Evolutionary conservation across 2,888 invertebrate genomes (phyloP).

Genomic region (Listrodromus nycthemerus): DNA sequence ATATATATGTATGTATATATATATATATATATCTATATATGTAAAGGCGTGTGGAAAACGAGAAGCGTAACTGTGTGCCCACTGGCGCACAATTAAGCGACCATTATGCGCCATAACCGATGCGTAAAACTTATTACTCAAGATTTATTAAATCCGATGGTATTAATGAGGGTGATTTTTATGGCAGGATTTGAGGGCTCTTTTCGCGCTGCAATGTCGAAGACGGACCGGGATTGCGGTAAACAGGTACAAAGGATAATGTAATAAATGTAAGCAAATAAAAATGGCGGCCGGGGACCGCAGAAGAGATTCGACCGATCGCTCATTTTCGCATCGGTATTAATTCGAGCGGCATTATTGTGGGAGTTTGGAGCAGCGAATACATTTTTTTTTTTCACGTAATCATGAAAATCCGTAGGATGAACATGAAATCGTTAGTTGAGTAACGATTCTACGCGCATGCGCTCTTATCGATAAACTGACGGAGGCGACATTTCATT

Average conservation of each 20-base stretch:
- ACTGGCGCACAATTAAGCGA: constrained; percentile 80
- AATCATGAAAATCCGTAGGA: not conserved
- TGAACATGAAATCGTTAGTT: not conserved
- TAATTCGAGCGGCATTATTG: not conserved
- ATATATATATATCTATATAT: constrained; percentile 1
- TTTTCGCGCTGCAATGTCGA: not conserved
- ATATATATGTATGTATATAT: constrained; percentile 26
- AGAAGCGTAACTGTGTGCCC: constrained; percentile 66
- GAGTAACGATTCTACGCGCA: not conserved
- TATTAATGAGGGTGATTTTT: constrained; percentile 79
- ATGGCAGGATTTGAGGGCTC: constrained; percentile 69
- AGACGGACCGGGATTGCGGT: not conserved
- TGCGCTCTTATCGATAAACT: constrained; percentile 19
- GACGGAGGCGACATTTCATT: constrained; percentile 57
- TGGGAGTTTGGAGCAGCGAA: not conserved
- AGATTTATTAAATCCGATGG: constrained; percentile 80
- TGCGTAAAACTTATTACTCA: constrained; percentile 80
- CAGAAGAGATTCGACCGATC: constrained; percentile 21
- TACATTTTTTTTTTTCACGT: not conserved
- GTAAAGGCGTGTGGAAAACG: constrained; percentile 14
- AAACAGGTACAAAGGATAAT: not conserved
- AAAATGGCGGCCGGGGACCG: constrained; percentile 42
- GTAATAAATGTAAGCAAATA: constrained; percentile 9
- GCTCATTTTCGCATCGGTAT: constrained; percentile 20
- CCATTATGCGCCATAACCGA: constrained; percentile 80